A percentile compares a stretch with the other conserved stretches of the same genome.
Conservation (phyloP, 2,113 vertebrate genomes). For the Aramus guarauna region DNA sequence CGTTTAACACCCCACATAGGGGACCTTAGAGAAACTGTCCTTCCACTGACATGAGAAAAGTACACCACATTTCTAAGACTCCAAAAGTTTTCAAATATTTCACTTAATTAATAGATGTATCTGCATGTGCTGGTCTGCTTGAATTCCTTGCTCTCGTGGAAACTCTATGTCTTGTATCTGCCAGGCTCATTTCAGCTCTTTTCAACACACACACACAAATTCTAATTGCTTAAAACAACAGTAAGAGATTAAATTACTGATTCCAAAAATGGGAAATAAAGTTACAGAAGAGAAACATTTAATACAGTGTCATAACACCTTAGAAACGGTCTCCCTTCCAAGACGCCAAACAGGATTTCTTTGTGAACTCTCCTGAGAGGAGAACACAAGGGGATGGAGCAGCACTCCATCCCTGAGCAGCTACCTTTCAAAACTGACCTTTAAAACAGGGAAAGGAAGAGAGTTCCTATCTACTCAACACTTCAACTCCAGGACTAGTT, state of each 20-base stretch:
- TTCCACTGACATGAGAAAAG: not conserved
- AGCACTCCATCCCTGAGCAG: not conserved
- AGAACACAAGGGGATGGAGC: not conserved
- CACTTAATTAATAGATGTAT: not conserved
- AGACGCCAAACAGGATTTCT: not conserved
- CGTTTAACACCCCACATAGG: fast-evolving
- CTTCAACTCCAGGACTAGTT: not conserved
- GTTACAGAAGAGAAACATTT: not conserved
- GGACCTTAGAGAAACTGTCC: not conserved
- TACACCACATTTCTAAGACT: not conserved
- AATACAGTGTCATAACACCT: not conserved
- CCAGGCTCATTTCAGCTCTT: not conserved
- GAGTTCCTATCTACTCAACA: not conserved
- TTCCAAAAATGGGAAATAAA: not conserved
- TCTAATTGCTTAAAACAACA: not conserved
- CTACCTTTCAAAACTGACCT: not conserved
- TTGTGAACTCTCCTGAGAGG: not conserved
- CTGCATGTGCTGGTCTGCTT: not conserved
- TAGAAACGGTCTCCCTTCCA: not conserved
- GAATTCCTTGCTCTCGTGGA: not conserved
- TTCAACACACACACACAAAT: no score
- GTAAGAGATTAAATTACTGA: not conserved
- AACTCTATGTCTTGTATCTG: not conserved
- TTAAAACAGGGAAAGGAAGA: not conserved
- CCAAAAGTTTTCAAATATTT: not conserved